Evolutionary conservation across 2,888 invertebrate genomes (phyloP).

Genomic region (Leptopterna dolabrata): DNA sequence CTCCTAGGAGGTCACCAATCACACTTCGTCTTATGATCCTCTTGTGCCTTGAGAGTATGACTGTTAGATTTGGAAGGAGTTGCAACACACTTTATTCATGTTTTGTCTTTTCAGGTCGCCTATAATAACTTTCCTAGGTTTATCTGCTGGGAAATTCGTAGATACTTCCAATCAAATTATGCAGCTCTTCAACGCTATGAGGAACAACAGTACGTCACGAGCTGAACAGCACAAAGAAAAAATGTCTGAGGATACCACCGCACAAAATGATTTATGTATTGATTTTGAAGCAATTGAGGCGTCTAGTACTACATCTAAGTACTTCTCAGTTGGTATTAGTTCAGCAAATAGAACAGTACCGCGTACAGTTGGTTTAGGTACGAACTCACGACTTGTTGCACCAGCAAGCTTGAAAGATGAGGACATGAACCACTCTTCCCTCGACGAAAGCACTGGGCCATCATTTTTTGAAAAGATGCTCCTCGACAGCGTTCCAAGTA

Average conservation of each 20-base stretch:
- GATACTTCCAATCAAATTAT: conserved; percentile 65
- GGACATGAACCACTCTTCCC: conserved; percentile 32
- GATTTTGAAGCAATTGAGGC: not conserved
- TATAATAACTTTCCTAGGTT: conserved; percentile 77
- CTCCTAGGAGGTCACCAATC: too few species aligned
- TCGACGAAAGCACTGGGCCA: conserved; percentile 45
- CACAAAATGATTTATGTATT: not conserved
- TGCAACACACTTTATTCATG: too few species aligned
- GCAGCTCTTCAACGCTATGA: conserved; percentile 71
- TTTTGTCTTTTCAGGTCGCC: conserved; percentile 67
- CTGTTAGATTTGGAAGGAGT: too few species aligned
- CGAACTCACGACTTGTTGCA: not conserved
- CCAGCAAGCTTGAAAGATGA: not conserved
- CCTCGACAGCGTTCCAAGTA: not conserved
- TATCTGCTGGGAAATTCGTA: conserved; percentile 85
- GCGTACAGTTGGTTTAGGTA: not conserved
- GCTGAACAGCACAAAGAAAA: not conserved
- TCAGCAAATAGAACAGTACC: not conserved
- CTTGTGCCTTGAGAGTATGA: too few species aligned
- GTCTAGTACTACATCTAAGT: not conserved
- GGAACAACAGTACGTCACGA: not conserved
- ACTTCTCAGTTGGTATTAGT: not conserved
- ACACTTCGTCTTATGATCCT: too few species aligned
- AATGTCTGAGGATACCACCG: not conserved
- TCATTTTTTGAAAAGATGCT: conserved; percentile 48